Conservation (phyloP, 2,888 invertebrate species). For the Melanchra persicariae region DNA sequence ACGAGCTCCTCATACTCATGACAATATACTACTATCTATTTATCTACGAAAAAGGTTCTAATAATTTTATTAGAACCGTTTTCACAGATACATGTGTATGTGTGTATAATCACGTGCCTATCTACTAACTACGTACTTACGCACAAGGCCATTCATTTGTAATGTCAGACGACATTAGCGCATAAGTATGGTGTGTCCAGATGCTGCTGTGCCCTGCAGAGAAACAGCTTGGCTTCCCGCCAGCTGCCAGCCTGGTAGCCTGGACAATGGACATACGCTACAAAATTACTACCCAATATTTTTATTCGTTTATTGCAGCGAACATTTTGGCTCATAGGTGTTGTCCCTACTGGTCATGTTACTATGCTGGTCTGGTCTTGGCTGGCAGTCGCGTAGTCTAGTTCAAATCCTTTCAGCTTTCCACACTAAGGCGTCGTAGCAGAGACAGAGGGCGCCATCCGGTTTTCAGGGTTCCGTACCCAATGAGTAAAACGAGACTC, state of each 20-base stretch:
- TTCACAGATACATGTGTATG: no score
- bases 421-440: neutral
- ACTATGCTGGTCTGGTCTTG: neutral
- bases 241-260: slow-evolving; percentile 72
- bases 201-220: slow-evolving; percentile 65
- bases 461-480: no score
- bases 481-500: no score
- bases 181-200: slow-evolving; percentile 64
- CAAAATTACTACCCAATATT: slow-evolving; percentile 70
- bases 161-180: slow-evolving; percentile 43
- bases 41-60: neutral
- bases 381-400: neutral
- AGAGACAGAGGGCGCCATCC: no score
- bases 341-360: slow-evolving; percentile 7
- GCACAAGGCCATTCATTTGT: slow-evolving; percentile 38
- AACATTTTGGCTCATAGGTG: slow-evolving; percentile 37
- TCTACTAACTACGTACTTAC: slow-evolving; percentile 31
- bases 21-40: no score
- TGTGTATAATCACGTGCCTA: neutral
- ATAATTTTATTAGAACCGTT: no score
- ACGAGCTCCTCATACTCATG: no score
- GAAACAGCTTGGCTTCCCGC: slow-evolving; percentile 76
- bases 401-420: neutral
- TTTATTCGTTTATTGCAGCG: slow-evolving; percentile 63
- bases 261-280: slow-evolving; percentile 61